Evolutionary conservation across 1,140 invertebrate genomes (phyloP), one percentile per base, ranked within the genome.

Genomic region (Drosophila equinoxialis): DNA sequence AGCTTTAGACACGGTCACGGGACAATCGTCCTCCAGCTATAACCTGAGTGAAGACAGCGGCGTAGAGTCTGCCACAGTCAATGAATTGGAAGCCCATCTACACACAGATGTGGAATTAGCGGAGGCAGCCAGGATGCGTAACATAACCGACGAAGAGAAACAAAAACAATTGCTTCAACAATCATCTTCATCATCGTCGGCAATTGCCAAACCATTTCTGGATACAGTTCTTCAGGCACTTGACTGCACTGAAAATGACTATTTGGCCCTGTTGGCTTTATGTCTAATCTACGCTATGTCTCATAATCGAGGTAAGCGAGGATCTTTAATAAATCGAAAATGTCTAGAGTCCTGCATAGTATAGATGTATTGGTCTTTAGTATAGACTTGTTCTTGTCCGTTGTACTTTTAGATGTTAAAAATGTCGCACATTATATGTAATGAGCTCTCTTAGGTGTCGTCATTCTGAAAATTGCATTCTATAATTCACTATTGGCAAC

Each of bases 121-220:
- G 7, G 54, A 41, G 2, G 57, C 33, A 8, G 35, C 33, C 0
- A 74, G 74, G 39, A 65, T 90, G 30, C 92, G 93, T 17, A 98
- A 98, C 93, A 97, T 98, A 20, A 98, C 97, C 0, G 97, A 99
- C 86, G 98, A 99, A 92, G 97, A 98, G 82, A 98, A 98, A 90
- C 95, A 97, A 76, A 94, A 98, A 90, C 95, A 97, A 75, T 94
- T 95, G 93, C 91, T 81, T 91, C 94, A 60, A 81, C 84, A 84
- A 87, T 84, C 65, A 62, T 77, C 41, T 77, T 82, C 82, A 7
- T 48, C 63, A 35, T 61, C 0, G 70, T 65, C 26, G 51, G n/a
- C 78, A 35, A 61, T 79, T 54, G 69, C 93, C 64, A 92, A 92
- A 59, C 97, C 98, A 7, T 99, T 99, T 93, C 93, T 99, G 48